These are phyloP conservation scores for Sardinella longiceps DNA, from an alignment of 2,797 vertebrate species.

Conservation along the genomic window DNA sequence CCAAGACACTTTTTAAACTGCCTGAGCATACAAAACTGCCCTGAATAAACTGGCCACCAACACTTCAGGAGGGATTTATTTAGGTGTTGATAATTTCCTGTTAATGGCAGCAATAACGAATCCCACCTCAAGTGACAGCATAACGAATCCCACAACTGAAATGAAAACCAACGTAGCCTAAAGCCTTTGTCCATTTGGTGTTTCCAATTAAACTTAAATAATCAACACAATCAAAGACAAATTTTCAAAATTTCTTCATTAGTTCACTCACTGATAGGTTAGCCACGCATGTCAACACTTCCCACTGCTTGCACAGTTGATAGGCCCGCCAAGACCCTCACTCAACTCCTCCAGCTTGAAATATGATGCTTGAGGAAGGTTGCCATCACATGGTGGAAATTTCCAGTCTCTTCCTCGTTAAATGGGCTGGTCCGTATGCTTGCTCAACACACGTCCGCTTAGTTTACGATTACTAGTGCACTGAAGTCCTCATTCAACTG, in stretches of 20 bases:
- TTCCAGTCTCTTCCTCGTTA: slow-evolving; percentile 76
- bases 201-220: background rate
- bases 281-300: slow-evolving; percentile 30
- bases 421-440: slow-evolving; percentile 66
- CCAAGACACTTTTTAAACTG: too few relatives aligned
- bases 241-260: background rate
- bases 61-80: too few relatives aligned
- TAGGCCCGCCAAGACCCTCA: background rate
- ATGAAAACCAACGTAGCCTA: background rate
- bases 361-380: slow-evolving; percentile 69
- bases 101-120: too few relatives aligned
- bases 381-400: slow-evolving; percentile 82
- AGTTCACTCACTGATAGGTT: background rate
- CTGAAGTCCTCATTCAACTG: background rate
- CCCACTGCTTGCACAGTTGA: background rate
- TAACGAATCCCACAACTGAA: background rate
- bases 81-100: too few relatives aligned
- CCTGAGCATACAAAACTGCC: too few relatives aligned
- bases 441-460: background rate
- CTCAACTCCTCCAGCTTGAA: slow-evolving; percentile 59
- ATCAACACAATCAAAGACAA: background rate
- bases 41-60: too few relatives aligned
- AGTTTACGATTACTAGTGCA: background rate
- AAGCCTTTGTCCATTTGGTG: background rate
- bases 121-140: too few relatives aligned